These are phyloP conservation scores for Spheniscus mendiculus DNA, from an alignment of 2,113 vertebrate species.

Conservation along the genomic window DNA sequence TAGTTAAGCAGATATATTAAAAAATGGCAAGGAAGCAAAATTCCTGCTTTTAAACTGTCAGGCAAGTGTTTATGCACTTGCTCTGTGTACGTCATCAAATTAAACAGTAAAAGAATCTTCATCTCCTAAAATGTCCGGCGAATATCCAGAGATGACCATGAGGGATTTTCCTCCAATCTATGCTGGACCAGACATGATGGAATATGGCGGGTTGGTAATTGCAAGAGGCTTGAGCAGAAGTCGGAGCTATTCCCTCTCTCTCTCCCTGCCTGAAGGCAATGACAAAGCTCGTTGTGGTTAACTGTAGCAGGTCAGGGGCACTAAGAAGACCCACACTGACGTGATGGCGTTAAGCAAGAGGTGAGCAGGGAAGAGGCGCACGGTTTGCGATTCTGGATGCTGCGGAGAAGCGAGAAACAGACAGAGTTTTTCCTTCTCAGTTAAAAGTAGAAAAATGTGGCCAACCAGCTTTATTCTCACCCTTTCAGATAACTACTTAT, in stretches of 20 bases:
- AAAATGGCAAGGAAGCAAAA: not conserved
- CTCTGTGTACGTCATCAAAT: not conserved
- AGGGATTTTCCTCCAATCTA: not conserved
- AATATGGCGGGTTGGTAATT: not conserved
- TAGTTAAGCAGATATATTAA: not conserved
- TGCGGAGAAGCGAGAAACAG: not conserved
- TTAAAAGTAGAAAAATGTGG: not conserved
- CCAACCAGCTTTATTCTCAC: not conserved
- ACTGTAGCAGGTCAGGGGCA: not conserved
- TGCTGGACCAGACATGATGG: not conserved
- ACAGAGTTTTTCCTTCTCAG: not conserved
- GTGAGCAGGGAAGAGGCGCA: not conserved
- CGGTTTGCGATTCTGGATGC: not conserved
- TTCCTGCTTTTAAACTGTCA: not conserved
- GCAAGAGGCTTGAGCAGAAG: not conserved
- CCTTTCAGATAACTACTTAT: not conserved
- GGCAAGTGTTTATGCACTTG: not conserved
- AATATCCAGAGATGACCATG: not conserved
- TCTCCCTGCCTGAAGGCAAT: not conserved
- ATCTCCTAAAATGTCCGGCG: not conserved
- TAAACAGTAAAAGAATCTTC: not conserved
- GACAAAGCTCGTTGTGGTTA: accelerated
- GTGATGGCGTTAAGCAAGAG: accelerated
- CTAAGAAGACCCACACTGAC: accelerated
- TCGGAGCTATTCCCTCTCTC: not conserved